These are phyloP conservation scores for Pseudococcus longispinus DNA, from an alignment of 2,888 invertebrate species.

Conservation along the genomic window DNA sequence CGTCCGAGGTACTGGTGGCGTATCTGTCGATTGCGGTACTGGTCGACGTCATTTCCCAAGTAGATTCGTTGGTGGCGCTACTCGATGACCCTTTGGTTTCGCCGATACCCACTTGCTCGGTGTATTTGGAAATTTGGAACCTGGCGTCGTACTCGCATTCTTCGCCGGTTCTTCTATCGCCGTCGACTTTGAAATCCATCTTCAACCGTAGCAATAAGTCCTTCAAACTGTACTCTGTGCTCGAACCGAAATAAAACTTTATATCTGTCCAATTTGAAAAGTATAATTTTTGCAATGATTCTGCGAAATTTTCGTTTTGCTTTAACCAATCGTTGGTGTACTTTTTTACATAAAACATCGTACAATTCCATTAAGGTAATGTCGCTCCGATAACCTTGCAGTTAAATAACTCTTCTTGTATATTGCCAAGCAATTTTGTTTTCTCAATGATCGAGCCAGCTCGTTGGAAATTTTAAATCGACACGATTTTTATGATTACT, in stretches of 20 bases:
- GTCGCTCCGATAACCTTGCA: not conserved
- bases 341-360: constrained; percentile 17
- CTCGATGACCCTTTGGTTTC: constrained; percentile 5
- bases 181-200: constrained; percentile 20
- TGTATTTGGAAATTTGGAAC: constrained; percentile 18
- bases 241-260: constrained; percentile 47
- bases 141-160: not conserved
- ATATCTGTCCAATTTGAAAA: not conserved
- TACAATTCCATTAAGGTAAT: constrained; percentile 21
- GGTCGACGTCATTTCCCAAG: constrained; percentile 5
- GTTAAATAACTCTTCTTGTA: not conserved
- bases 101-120: not conserved
- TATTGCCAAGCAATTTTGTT: constrained; percentile 14
- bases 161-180: constrained; percentile 31
- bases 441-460: not conserved
- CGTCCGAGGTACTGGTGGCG: not conserved
- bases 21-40: not conserved
- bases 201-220: constrained; percentile 29
- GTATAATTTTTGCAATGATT: constrained; percentile 31
- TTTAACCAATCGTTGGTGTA: constrained; percentile 24
- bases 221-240: constrained; percentile 26
- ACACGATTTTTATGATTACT: not conserved
- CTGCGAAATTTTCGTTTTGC: constrained; percentile 19
- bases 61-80: not conserved
- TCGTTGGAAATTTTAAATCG: not conserved